phyloP scores from a whole-genome alignment of 2,888 invertebrate species.

The Mylabris sibirica region DNA sequence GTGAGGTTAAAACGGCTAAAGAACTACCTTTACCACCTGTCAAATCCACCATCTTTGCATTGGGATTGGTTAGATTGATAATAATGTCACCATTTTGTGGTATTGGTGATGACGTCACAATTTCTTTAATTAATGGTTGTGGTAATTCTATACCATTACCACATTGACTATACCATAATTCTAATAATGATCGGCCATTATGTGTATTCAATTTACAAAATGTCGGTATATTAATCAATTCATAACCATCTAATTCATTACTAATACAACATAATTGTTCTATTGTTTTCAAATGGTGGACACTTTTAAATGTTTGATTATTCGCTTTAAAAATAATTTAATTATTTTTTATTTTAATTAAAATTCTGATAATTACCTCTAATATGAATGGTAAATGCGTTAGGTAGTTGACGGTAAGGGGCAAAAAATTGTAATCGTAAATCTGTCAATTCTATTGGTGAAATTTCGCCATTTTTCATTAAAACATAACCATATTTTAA shows the following conservation, averaged over 20 bases:
- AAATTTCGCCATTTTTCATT: constrained; percentile 59
- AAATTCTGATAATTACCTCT: constrained; percentile 56
- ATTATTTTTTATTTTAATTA: neutral
- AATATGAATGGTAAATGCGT: constrained; percentile 63
- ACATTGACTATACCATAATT: constrained; percentile 55
- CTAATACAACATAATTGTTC: constrained; percentile 25
- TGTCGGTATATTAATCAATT: constrained; percentile 43
- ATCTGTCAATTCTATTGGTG: constrained; percentile 58
- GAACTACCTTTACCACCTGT: constrained; percentile 85
- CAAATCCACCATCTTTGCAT: constrained; percentile 65
- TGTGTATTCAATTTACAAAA: constrained; percentile 55
- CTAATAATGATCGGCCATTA: constrained; percentile 58
- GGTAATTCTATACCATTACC: constrained; percentile 41
- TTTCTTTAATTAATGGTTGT: constrained; percentile 37
- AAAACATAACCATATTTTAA: constrained; percentile 66
- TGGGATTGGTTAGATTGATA: constrained; percentile 60
- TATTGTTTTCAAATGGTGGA: constrained; percentile 45
- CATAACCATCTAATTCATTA: constrained; percentile 44
- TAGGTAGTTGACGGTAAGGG: constrained; percentile 61
- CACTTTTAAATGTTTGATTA: constrained; percentile 41
- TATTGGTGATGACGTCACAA: constrained; percentile 12
- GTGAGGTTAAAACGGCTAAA: constrained; percentile 68
- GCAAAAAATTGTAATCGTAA: constrained; percentile 63
- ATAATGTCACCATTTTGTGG: constrained; percentile 41
- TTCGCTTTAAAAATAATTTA: constrained; percentile 29